These are phyloP conservation scores for Petrolisthes manimaculis DNA, from an alignment of 2,888 invertebrate species.

Conservation along the genomic window DNA sequence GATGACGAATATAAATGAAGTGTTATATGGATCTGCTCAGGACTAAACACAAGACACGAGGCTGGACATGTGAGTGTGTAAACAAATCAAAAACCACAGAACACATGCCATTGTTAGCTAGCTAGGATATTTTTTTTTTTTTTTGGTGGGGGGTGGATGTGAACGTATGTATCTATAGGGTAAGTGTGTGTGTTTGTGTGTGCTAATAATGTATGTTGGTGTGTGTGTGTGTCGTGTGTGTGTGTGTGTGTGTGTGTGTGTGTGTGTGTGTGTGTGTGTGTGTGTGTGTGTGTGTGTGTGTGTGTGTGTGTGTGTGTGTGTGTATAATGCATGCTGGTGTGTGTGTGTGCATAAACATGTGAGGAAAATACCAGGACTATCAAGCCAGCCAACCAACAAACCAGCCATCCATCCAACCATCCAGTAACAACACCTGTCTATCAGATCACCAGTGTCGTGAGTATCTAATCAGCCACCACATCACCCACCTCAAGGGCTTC, in stretches of 20 bases:
- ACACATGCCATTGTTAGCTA: too few relatives aligned
- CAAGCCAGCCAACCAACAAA: background rate
- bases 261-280: constrained; percentile 1
- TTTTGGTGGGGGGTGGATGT: too few relatives aligned
- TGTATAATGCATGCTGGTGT: background rate
- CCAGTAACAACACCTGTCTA: background rate
- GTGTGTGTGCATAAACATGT: background rate
- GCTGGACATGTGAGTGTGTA: too few relatives aligned
- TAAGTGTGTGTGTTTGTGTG: too few relatives aligned
- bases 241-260: constrained; percentile 1
- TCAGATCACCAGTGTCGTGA: background rate
- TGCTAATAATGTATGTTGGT: too few relatives aligned
- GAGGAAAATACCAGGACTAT: background rate
- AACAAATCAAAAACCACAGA: too few relatives aligned
- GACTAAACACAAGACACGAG: too few relatives aligned
- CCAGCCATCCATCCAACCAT: background rate
- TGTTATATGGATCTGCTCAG: too few relatives aligned
- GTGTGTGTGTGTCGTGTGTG: background rate
- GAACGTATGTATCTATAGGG: too few relatives aligned
- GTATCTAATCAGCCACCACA: background rate
- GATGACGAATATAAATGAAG: too few relatives aligned
- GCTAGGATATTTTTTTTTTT: too few relatives aligned
- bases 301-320: constrained; percentile 1
- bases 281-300: constrained; percentile 1
- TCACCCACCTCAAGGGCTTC: background rate